Conservation (phyloP, 2,797 vertebrate genomes). For the Hippocampus kuda region DNA sequence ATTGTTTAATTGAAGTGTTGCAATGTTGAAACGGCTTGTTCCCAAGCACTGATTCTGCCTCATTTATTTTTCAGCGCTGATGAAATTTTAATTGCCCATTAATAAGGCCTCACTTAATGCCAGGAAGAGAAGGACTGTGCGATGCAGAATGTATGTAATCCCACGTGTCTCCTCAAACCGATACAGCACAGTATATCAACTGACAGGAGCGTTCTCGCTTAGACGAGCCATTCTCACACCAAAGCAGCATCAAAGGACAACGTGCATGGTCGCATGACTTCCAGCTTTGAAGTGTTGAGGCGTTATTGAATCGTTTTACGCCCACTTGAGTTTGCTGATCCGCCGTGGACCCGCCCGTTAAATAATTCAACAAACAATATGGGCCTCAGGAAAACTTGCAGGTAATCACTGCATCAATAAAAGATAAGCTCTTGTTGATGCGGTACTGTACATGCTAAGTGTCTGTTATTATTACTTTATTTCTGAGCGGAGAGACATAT, state of each 20-base stretch:
- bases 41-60: constrained; percentile 47
- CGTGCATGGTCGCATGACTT: constrained; percentile 10
- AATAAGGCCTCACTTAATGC: constrained; percentile 56
- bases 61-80: constrained; percentile 61
- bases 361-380: constrained; percentile 33
- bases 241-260: constrained; percentile 1
- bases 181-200: constrained; percentile 40
- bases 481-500: neutral
- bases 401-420: constrained; percentile 39
- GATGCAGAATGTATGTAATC: constrained; percentile 38
- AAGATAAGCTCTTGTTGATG: constrained; percentile 23
- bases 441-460: constrained; percentile 11
- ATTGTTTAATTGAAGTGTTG: constrained; percentile 45
- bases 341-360: constrained; percentile 4
- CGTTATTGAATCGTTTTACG: constrained; percentile 27
- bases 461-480: constrained; percentile 7
- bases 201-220: constrained; percentile 10
- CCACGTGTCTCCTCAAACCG: constrained; percentile 38
- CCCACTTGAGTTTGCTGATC: constrained; percentile 25
- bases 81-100: constrained; percentile 66
- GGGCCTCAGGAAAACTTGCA: constrained; percentile 16
- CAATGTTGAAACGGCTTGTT: constrained; percentile 40
- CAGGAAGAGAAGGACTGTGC: constrained; percentile 22
- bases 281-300: constrained; percentile 14
- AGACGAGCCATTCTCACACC: neutral